Percentiles rank a stretch among this genome's conserved stretches.
Conservation (phyloP, 2,888 invertebrate species). For the Idaea aversata region DNA sequence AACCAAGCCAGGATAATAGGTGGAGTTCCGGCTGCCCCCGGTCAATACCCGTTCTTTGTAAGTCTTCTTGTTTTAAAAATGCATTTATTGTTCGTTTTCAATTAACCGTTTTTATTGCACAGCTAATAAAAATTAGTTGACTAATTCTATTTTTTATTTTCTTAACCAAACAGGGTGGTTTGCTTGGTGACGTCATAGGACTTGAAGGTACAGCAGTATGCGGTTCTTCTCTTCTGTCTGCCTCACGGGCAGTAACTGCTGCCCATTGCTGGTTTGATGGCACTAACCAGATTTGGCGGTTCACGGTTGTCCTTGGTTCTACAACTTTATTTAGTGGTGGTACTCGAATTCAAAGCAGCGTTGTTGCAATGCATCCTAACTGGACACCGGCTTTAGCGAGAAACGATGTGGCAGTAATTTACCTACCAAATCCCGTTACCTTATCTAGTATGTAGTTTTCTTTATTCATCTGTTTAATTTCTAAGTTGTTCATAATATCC, state of each 20-base stretch:
- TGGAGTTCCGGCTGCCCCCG: conserved; percentile 38
- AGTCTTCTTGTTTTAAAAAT: background rate
- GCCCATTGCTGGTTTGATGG: conserved; percentile 62
- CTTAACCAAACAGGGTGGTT: conserved; percentile 34
- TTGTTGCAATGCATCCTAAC: conserved; percentile 41
- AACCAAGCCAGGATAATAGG: conserved; percentile 40
- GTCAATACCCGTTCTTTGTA: conserved; percentile 49
- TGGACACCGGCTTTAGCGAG: conserved; percentile 41
- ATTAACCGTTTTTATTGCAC: too few relatives aligned
- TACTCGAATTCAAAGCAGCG: conserved; percentile 39
- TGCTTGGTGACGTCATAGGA: conserved; percentile 33
- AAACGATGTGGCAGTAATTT: conserved; percentile 54
- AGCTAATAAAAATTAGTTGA: background rate
- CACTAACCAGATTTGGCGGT: conserved; percentile 39
- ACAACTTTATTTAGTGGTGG: conserved; percentile 49
- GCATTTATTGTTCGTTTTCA: background rate
- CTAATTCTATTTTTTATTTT: background rate
- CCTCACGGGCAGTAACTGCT: conserved; percentile 41
- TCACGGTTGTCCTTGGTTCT: conserved; percentile 55
- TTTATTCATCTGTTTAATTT: background rate
- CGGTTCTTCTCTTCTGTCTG: conserved; percentile 49
- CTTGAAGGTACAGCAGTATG: conserved; percentile 39
- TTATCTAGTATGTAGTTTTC: conserved; percentile 38
- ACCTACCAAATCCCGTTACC: conserved; percentile 34
- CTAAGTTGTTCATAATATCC: background rate